Conservation (phyloP, 2,888 invertebrate genomes). For the Hydroisotoma schaefferi region DNA sequence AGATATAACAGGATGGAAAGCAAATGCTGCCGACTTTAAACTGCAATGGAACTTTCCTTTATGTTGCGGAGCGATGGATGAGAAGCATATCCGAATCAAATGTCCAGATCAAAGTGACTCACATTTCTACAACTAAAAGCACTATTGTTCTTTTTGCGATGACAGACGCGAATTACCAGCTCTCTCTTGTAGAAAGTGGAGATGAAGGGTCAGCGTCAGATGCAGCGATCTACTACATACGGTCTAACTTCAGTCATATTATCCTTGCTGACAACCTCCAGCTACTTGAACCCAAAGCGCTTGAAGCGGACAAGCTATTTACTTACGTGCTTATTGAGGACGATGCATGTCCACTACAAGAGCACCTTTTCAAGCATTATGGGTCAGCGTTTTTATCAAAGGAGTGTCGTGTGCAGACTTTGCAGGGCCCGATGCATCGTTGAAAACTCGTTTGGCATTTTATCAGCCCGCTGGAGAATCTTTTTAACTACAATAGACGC, state of each 20-base stretch:
- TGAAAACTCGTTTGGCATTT: slow-evolving; percentile 23
- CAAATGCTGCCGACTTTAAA: slow-evolving; percentile 1
- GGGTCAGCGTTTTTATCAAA: not conserved
- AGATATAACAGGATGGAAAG: slow-evolving; percentile 1
- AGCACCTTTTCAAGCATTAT: slow-evolving; percentile 18
- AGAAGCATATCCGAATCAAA: slow-evolving; percentile 21
- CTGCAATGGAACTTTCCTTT: slow-evolving; percentile 27
- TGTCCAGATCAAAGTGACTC: slow-evolving; percentile 15
- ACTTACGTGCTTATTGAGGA: slow-evolving; percentile 15
- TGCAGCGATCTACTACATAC: slow-evolving; percentile 24
- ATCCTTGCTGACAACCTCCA: too few relatives aligned
- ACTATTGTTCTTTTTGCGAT: slow-evolving; percentile 22
- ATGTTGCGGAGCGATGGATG: slow-evolving; percentile 24
- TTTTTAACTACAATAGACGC: slow-evolving; percentile 12
- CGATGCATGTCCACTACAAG: slow-evolving; percentile 17
- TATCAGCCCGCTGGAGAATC: slow-evolving; percentile 12
- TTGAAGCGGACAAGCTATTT: not conserved
- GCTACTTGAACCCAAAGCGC: not conserved
- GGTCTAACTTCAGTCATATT: too few relatives aligned
- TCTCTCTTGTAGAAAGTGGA: slow-evolving; percentile 25
- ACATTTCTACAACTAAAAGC: slow-evolving; percentile 25
- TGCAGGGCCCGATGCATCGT: slow-evolving; percentile 24
- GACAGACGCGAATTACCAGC: slow-evolving; percentile 18
- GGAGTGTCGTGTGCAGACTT: slow-evolving; percentile 26
- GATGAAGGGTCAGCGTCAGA: slow-evolving; percentile 21